Base-by-base conservation (phyloP, 2,113 vertebrate genomes). In the Prochilodus magdalenae region DNA sequence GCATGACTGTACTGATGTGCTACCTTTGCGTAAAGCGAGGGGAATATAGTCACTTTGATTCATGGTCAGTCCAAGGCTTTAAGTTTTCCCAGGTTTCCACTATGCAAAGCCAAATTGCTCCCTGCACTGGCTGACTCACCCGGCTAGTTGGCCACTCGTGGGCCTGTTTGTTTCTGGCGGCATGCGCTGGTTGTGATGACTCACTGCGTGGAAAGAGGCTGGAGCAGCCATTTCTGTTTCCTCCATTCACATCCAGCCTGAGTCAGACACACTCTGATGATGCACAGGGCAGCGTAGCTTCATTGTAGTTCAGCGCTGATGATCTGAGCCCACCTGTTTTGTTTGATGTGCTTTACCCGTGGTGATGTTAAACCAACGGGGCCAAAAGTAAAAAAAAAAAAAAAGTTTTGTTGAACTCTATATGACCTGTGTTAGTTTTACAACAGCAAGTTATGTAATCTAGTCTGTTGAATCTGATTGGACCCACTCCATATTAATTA, bases 181-280 rank as follows among this genome's bases (percentile, higher is more conserved):
- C 65, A 33, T 24, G 33, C 27, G 33, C 36, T 70, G 33, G 10
- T 12, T 26, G 57, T 66, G 60, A 66, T 77, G 75, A 77, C 65
- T 77, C 75, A 77, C 60, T 1, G 26, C 29, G 60, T 77, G 40
- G 16, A 65, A 77, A 27, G 20, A 60, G 51, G n/a, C 49, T 22
- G 51, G 69, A 36, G 51, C 51, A 59, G 51, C 24, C 66, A 47
- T 59, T 44, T 79, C 77, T 59, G 40, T 77, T 79, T 47, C 66
- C 66, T 11, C 33, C 10, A 15, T 40, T 79, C 77, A 70, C 20
- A 26, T 79, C 51, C 29, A 55, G 30, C 16, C 29, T 78, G 77
- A 79, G 65, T 57, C 66, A 57, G n/a, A 14, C n/a, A 40, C 20
- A 20, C 67, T 40, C 30, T 26, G 6, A 27, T 8, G 0, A 33